phyloP scores from a whole-genome alignment of 2,888 invertebrate genomes.

The Phlogophora meticulosa region DNA sequence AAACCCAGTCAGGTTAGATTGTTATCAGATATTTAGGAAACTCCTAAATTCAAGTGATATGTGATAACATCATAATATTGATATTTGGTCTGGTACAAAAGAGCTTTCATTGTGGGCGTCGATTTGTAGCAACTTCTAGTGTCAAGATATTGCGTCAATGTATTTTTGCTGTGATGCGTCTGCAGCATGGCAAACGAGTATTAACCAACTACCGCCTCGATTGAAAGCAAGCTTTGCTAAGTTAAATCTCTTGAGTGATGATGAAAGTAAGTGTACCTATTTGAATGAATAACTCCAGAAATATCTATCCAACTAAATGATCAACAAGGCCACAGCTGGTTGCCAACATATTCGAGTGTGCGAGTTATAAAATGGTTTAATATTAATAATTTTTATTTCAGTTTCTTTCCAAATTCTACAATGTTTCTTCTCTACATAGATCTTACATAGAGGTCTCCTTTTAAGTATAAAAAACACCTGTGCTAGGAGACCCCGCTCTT shows the following conservation, averaged over 20 bases:
- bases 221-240: conserved; percentile 14
- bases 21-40: no score
- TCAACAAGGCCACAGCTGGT: conserved; percentile 48
- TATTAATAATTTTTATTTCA: no score
- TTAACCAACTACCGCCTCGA: background rate
- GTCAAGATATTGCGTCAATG: background rate
- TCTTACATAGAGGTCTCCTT: no score
- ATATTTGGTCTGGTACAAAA: background rate
- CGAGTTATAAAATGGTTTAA: conserved; percentile 17
- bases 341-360: conserved; percentile 42
- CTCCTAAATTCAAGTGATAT: background rate
- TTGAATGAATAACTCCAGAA: conserved; percentile 35
- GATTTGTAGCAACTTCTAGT: background rate
- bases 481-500: no score
- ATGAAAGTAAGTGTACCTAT: conserved; percentile 8
- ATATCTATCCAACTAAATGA: conserved; percentile 43
- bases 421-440: no score
- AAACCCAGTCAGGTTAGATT: no score
- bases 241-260: conserved; percentile 15
- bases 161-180: background rate
- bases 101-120: background rate
- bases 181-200: background rate
- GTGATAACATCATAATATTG: background rate
- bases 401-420: no score
- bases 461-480: no score